These are phyloP conservation scores for Apotomis betuletana DNA, from an alignment of 2,888 invertebrate genomes.

Conservation along the genomic window DNA sequence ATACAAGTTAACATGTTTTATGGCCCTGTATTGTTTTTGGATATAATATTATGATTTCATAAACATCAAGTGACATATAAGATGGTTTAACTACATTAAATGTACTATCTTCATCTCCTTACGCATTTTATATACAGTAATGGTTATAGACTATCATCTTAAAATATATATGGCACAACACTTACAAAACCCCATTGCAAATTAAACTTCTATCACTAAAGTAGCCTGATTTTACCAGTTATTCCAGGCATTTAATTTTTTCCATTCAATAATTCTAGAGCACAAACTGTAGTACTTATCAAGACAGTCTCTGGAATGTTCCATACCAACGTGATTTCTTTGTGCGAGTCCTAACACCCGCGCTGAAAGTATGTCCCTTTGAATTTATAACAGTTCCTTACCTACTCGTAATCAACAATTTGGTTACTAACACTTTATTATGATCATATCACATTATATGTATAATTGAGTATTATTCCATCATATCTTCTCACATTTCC, in stretches of 20 bases:
- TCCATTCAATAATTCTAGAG: not conserved
- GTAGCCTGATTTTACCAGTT: not conserved
- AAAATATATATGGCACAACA: conserved; percentile 32
- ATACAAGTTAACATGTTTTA: not conserved
- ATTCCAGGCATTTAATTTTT: not conserved
- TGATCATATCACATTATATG: conserved; percentile 47
- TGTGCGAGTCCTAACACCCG: not conserved
- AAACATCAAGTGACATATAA: conserved; percentile 6
- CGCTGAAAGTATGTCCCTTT: not conserved
- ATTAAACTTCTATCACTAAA: conserved; percentile 4
- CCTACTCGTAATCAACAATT: conserved; percentile 13
- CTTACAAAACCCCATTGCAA: not conserved
- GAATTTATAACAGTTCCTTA: not conserved
- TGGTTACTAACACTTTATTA: conserved; percentile 29
- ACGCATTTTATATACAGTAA: not conserved
- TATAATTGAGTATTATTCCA: conserved; percentile 48
- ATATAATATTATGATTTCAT: not conserved
- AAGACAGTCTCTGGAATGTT: conserved; percentile 13
- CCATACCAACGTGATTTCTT: not conserved
- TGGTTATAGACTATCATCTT: not conserved
- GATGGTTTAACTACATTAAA: not conserved
- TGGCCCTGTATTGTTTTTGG: not conserved
- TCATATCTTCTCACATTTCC: conserved; percentile 17
- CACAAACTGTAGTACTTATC: not conserved
- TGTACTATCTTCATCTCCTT: not conserved